These are phyloP conservation scores for Madoqua kirkii DNA, from an alignment of 2,113 vertebrate species.

Conservation along the genomic window DNA sequence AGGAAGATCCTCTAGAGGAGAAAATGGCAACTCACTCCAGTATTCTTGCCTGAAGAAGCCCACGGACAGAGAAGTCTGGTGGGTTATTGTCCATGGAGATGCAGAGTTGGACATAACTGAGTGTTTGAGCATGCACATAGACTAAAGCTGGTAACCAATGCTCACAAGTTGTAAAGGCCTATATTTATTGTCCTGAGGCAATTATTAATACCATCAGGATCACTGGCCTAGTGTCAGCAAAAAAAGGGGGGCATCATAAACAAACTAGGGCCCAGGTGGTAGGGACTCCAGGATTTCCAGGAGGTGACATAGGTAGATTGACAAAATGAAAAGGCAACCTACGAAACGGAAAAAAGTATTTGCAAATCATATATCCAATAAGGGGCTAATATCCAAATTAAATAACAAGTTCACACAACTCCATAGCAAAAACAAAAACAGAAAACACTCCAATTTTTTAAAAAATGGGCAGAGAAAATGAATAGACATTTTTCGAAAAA, in stretches of 20 bases:
- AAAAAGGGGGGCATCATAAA: neutral
- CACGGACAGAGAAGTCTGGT: neutral
- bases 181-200: neutral
- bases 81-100: neutral
- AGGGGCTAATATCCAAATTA: neutral
- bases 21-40: neutral
- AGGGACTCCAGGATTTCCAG: too few relatives aligned
- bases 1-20: neutral
- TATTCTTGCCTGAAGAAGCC: neutral
- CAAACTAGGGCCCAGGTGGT: fast-evolving
- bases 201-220: neutral
- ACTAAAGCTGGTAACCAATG: neutral
- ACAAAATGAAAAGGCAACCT: neutral
- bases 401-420: neutral
- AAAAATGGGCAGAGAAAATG: neutral
- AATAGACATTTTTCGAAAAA: neutral
- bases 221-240: neutral
- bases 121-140: neutral
- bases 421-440: neutral
- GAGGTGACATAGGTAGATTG: neutral
- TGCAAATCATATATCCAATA: neutral
- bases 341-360: neutral
- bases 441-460: neutral
- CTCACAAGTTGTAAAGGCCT: neutral
- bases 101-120: neutral